Conservation (phyloP, 2,113 vertebrate species). For the Chauna torquata region DNA sequence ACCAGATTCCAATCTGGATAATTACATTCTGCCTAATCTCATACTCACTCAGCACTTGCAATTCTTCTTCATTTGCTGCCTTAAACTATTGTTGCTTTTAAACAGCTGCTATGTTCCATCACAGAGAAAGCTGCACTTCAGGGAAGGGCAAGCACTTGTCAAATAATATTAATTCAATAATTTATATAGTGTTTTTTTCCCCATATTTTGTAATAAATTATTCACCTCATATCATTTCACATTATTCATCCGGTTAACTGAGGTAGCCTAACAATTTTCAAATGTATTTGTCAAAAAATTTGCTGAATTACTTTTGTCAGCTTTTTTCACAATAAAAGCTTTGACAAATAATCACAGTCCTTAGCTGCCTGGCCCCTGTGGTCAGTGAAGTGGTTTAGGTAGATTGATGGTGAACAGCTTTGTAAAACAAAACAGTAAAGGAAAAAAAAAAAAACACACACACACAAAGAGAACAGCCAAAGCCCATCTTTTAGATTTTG, state of each 20-base stretch:
- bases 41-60: conserved; percentile 24
- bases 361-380: not conserved
- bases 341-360: conserved; percentile 39
- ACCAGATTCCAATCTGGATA: conserved; percentile 41
- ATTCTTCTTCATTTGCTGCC: conserved; percentile 58
- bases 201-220: conserved; percentile 65
- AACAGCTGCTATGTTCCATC: conserved; percentile 59
- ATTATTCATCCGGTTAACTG: conserved; percentile 63
- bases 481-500: not conserved
- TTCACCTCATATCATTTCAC: conserved; percentile 55
- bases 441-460: not conserved
- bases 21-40: conserved; percentile 35
- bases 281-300: conserved; percentile 50
- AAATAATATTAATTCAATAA: conserved; percentile 69
- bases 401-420: not conserved
- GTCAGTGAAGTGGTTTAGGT: conserved; percentile 40
- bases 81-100: conserved; percentile 62
- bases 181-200: conserved; percentile 10
- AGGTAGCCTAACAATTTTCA: conserved; percentile 36
- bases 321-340: not conserved
- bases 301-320: conserved; percentile 49
- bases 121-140: conserved; percentile 47
- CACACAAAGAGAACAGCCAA: not conserved
- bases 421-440: not conserved
- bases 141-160: conserved; percentile 64